Evolutionary conservation across 2,797 vertebrate genomes (phyloP), one percentile per base, ranked within the genome.

Genomic region (Tapera naevia): DNA sequence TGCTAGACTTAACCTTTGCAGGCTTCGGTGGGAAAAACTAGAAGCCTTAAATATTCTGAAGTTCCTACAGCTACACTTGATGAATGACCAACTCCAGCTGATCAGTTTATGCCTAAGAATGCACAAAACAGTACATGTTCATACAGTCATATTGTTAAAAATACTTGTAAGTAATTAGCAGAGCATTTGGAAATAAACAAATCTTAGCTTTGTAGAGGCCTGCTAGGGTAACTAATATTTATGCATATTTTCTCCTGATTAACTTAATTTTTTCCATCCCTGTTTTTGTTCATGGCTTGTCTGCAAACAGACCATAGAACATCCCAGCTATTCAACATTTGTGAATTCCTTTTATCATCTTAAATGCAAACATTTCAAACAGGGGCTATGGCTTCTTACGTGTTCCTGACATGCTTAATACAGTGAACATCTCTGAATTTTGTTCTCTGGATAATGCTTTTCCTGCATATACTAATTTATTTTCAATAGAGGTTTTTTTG

Each of bases 201-300:
- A 3, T 58, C 37, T 80, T 66, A n/a, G 17, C 67, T 92, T 85
- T 82, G 51, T 87, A 80, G 91, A 80, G 37, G 32, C 69, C 58
- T 86, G 53, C n/a, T 67, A 43, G 39, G 39, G 30, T 92, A 91
- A 85, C 46, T 66, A 78, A 53, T 41, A 43, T 48, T 48, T 48
- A 45, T 60, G 45, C 66, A 27, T 86, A 65, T 94, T 94, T 96
- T 81, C 78, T 95, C 45, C 66, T 71, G 69, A 84, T 93, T 16
- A 78, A 75, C 83, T 75, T 94, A 70, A 91, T 89, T 72, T 91
- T 85, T 95, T 95, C 64, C 48, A 73, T 92, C 60, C 43, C n/a
- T 93, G 37, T 33, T 94, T 92, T 91, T 71, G 37, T 71, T 92
- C 67, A 30, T 80, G 71, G 21, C 33, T 89, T 92, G 66, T 89